Evolutionary conservation across 2,113 vertebrate genomes (phyloP), one percentile per base, ranked within the genome.

Genomic region (Oceanodroma tethys): DNA sequence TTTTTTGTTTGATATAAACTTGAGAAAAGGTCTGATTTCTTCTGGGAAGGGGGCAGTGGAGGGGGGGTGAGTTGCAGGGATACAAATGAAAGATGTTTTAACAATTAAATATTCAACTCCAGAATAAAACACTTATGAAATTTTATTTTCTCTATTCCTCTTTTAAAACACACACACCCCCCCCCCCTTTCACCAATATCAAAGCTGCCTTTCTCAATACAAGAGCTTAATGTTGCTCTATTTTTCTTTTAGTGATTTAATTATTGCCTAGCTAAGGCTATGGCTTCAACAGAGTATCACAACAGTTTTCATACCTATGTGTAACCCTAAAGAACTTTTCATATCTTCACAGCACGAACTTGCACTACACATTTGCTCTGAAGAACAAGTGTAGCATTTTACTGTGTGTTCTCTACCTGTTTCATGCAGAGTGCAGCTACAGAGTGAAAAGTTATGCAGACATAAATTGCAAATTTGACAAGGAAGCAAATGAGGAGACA

Each of bases 401-500:
- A 48, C 93, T 96, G 11, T 93, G 83, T 90, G 74, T 82, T 98
- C 97, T 92, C 95, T 98, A 98, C 98, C 98, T 98, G 94, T 97
- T 95, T 97, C 94, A 72, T 94, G 93, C 88, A 95, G 91, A 92
- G 89, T 95, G 88, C 91, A 97, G 97, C 94, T 92, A 96, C 83
- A 94, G 97, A 97, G 98, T 98, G 98, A 98, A 98, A 98, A 98
- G 96, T 98, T 98, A 98, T 98, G 97, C 98, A 98, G 97, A 96
- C 97, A 98, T 97, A 98, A 98, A 97, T 96, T 97, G 96, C 96
- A 98, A 96, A 98, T 97, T 97, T 98, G 98, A 98, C 96, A 98
- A 94, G 95, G 91, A 98, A 97, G 91, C 95, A 98, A 97, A 97
- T 90, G 93, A 97, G 81, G 83, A 98, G 88, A 93, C 97, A 98